Conservation (phyloP, 2,888 invertebrate genomes). For the Dugesia japonica region DNA sequence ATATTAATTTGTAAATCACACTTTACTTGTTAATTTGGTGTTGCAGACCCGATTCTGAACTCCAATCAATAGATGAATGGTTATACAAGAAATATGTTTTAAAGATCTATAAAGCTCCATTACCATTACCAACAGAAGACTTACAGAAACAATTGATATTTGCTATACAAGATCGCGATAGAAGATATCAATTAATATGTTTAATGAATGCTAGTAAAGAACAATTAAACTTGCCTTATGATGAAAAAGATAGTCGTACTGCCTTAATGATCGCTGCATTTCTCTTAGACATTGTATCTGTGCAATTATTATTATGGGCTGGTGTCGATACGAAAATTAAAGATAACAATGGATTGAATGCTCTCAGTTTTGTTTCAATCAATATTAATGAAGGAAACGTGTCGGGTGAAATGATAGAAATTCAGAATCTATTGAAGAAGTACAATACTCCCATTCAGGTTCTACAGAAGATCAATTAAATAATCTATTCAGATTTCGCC, state of each 20-base stretch:
- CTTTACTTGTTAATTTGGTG: no score
- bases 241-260: background rate
- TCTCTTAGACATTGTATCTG: background rate
- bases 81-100: background rate
- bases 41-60: background rate
- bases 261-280: background rate
- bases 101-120: background rate
- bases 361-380: background rate
- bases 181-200: background rate
- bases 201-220: background rate
- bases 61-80: background rate
- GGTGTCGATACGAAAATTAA: background rate
- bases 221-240: background rate
- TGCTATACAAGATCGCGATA: background rate
- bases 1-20: no score
- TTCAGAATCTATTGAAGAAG: background rate
- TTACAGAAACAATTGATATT: background rate
- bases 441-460: background rate
- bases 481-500: no score
- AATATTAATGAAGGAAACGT: background rate
- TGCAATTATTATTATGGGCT: background rate
- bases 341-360: conserved; percentile 1
- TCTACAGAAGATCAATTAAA: background rate
- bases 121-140: background rate
- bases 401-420: background rate